These are phyloP conservation scores for Sparus aurata DNA, from an alignment of 2,797 vertebrate species.

Conservation along the genomic window DNA sequence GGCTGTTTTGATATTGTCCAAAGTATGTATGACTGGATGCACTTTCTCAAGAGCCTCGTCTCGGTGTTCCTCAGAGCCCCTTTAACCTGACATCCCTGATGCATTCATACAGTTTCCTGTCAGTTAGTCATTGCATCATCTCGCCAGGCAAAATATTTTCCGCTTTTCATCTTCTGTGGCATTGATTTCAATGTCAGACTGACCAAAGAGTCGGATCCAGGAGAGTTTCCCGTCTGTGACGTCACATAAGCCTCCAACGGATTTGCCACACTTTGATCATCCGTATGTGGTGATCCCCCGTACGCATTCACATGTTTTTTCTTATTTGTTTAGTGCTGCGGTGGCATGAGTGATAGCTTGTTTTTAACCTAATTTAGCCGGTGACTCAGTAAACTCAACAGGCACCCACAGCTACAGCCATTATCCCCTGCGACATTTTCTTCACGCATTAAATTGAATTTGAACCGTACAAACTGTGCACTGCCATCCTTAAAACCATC, in stretches of 20 bases:
- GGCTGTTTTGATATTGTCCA: too few species aligned
- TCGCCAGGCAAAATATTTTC: conserved; percentile 19
- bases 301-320: conserved; percentile 8
- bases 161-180: conserved; percentile 44
- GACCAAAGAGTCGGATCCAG: conserved; percentile 4
- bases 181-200: conserved; percentile 41
- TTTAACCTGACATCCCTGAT: conserved; percentile 6
- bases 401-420: conserved; percentile 46
- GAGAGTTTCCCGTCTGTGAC: conserved; percentile 25
- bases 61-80: too few species aligned
- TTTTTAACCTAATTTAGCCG: conserved; percentile 53
- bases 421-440: conserved; percentile 41
- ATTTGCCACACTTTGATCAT: conserved; percentile 47
- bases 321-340: conserved; percentile 32
- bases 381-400: conserved; percentile 66
- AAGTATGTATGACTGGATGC: too few species aligned
- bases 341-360: conserved; percentile 13
- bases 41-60: too few species aligned
- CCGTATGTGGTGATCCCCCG: conserved; percentile 27
- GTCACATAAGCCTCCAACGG: conserved; percentile 24
- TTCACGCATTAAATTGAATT: conserved; percentile 24
- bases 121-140: conserved; percentile 30
- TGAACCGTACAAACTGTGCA: conserved; percentile 30
- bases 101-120: conserved; percentile 11
- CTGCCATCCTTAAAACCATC: conserved; percentile 43